These are phyloP conservation scores for Lonchura striata DNA, from an alignment of 2,113 vertebrate genomes.

Conservation along the genomic window DNA sequence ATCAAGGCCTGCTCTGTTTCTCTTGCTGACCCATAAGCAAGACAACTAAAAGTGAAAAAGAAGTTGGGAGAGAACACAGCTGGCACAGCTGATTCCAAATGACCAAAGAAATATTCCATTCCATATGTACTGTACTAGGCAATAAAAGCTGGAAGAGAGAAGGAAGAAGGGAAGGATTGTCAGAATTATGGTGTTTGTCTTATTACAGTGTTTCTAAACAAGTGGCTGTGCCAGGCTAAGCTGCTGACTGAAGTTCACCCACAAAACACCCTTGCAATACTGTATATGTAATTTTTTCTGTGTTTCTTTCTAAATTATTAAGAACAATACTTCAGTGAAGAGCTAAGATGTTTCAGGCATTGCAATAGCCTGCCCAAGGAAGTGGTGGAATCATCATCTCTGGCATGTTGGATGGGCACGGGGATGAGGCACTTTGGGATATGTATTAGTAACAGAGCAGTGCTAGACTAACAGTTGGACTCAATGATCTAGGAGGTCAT, in stretches of 20 bases:
- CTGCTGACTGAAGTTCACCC: background rate
- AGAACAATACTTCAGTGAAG: background rate
- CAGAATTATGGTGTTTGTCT: background rate
- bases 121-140: too few species aligned
- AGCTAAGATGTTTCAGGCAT: background rate
- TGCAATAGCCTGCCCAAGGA: background rate
- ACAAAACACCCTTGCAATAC: background rate
- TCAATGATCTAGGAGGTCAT: background rate
- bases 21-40: background rate
- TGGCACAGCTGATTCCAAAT: background rate
- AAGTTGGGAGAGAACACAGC: background rate
- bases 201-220: background rate
- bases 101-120: background rate
- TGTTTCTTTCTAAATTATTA: background rate
- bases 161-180: background rate
- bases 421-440: background rate
- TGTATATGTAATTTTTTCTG: background rate
- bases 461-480: too few species aligned
- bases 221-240: background rate
- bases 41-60: background rate
- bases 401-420: background rate
- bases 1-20: background rate
- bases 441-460: background rate
- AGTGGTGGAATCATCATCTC: background rate
- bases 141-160: background rate